A percentile compares a stretch with the other conserved stretches of the same genome.
Evolutionary conservation across 2,888 invertebrate species (phyloP).

Genomic region (Dorcus parallelipipedus): DNA sequence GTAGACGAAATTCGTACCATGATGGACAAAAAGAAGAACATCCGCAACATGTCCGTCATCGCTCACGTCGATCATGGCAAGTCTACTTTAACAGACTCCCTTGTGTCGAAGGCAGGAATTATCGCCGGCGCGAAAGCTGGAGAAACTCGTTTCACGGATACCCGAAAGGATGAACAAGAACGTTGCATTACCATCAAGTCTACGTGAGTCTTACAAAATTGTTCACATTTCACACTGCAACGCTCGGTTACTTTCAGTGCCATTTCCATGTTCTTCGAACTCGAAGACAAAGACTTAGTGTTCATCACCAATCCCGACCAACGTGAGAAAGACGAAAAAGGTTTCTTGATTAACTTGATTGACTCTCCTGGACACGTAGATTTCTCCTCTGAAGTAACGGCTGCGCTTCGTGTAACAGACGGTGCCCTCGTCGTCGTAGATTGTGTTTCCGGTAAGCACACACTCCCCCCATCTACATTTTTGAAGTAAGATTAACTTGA

Average conservation of each 20-base stretch:
- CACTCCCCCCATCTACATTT: background rate
- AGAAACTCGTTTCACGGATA: constrained; percentile 98
- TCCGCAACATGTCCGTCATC: constrained; percentile 99
- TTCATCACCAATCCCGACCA: constrained; percentile 91
- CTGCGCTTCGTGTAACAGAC: constrained; percentile 99
- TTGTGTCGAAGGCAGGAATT: constrained; percentile 99
- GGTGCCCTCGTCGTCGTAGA: constrained; percentile 99
- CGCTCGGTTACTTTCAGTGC: constrained; percentile 61
- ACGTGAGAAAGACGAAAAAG: constrained; percentile 84
- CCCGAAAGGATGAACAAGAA: constrained; percentile 99
- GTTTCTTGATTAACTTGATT: constrained; percentile 99
- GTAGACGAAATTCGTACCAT: constrained; percentile 99
- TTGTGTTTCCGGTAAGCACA: constrained; percentile 89
- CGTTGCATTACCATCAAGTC: constrained; percentile 99
- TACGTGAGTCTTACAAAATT: constrained; percentile 68
- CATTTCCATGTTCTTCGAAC: constrained; percentile 98
- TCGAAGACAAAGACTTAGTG: constrained; percentile 88
- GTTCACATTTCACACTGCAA: background rate
- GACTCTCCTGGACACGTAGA: constrained; percentile 99
- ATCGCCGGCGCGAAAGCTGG: constrained; percentile 98
- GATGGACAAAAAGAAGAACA: constrained; percentile 99
- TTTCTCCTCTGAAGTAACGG: constrained; percentile 99
- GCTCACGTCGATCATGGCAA: constrained; percentile 99
- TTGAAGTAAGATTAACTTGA: background rate
- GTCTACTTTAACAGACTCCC: constrained; percentile 98